Percentiles rank a stretch among this genome's conserved stretches.
Conservation (phyloP, 2,797 vertebrate genomes). For the Poecilia picta region DNA sequence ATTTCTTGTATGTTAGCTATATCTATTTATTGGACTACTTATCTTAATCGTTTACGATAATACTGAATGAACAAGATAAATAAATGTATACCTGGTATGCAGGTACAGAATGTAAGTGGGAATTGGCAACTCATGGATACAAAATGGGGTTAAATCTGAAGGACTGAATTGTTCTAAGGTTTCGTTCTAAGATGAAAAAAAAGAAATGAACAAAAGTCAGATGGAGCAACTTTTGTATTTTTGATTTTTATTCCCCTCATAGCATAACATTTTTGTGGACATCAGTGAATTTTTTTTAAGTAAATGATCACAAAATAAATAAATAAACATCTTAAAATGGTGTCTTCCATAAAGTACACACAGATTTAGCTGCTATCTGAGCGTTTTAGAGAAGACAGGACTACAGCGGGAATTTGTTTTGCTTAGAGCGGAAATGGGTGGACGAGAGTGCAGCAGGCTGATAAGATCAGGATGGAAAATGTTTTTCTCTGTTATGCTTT, state of each 20-base stretch:
- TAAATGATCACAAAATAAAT: background rate
- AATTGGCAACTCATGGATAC: background rate
- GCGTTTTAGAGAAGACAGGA: slow-evolving; percentile 1
- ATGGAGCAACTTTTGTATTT: background rate
- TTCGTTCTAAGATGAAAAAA: background rate
- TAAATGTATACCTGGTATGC: background rate
- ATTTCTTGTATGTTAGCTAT: background rate
- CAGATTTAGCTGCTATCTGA: background rate
- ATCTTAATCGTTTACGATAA: background rate
- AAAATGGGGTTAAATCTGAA: background rate
- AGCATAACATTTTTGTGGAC: background rate
- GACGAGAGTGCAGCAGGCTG: slow-evolving; percentile 39
- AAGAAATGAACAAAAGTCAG: background rate
- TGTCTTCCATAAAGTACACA: background rate
- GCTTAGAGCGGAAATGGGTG: slow-evolving; percentile 71
- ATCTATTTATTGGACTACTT: background rate
- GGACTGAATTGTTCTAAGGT: background rate
- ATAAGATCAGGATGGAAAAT: slow-evolving; percentile 77
- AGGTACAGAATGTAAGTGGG: background rate
- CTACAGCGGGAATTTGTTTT: slow-evolving; percentile 52
- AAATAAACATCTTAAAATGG: background rate
- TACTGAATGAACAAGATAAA: background rate
- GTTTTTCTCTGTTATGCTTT: slow-evolving; percentile 46
- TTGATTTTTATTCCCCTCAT: background rate
- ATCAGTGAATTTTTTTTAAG: background rate